Evolutionary conservation across 2,797 vertebrate species (phyloP), one percentile per base, ranked within the genome.

Genomic region (Coranthus polyacanthus): DNA sequence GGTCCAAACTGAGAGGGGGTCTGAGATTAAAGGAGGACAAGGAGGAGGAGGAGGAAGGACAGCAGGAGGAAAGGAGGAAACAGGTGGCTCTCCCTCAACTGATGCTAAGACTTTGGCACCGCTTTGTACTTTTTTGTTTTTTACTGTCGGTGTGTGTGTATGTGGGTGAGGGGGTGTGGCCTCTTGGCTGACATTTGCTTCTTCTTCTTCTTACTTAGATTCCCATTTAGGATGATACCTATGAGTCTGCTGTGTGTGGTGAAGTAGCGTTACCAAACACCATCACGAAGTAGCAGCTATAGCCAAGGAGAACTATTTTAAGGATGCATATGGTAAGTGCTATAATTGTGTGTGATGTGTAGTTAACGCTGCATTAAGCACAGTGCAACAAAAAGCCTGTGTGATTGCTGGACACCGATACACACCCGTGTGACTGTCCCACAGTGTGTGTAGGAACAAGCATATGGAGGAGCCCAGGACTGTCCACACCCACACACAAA

Each of bases 51-150:
- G 50, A 58, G 60, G 66, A 74, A 39, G 72, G 44, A 68, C 68
- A 74, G 73, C 58, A 17, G 76, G 78, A 61, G 38, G 32, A 49
- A 62, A 5, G 15, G 57, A 32, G 75, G 47, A 67, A 82, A 80
- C 90, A 90, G 90, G 89, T 92, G 90, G 88, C 85, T 53, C 54
- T 76, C 81, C 9, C 82, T 79, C 65, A 65, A 70, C 67, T 68
- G 6, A 45, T 22, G 68, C 63, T 32, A 46, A 65, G 13, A 26
- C 65, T 37, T 18, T 73, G 72, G 75, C 74, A 64, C 38, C 57
- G 45, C 36, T 43, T 21, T 1, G 24, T 22, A n/a, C n/a, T 21
- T 29, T 21, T 24, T 69, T 55, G 51, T 74, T 65, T n/a, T 15
- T 39, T 64, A 44, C 52, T 37, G 5, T 34, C n/a, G n/a, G 50